Evolutionary conservation across 2,888 invertebrate genomes (phyloP).

Genomic region (Linnaemya vulpina): DNA sequence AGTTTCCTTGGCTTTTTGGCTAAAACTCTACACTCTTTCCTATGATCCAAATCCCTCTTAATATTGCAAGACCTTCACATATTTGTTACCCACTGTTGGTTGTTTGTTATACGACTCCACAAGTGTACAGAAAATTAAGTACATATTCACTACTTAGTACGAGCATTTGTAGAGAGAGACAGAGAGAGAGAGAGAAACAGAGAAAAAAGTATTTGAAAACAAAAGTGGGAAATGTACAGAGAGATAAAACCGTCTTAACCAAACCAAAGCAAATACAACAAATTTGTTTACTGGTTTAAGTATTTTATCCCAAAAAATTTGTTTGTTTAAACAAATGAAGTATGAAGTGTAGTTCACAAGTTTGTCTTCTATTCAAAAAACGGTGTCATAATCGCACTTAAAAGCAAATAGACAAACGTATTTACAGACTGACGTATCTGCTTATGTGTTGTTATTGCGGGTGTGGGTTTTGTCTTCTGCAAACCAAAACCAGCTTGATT

Average conservation of each 20-base stretch:
- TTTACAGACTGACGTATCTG: background rate
- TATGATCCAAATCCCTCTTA: background rate
- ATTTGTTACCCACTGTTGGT: conserved; percentile 21
- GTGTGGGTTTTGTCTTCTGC: conserved; percentile 40
- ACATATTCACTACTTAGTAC: too few species aligned
- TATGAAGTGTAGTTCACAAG: conserved; percentile 53
- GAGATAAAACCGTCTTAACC: conserved; percentile 41
- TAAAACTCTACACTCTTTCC: too few species aligned
- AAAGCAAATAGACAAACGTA: background rate
- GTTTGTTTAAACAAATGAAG: conserved; percentile 54
- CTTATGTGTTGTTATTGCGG: conserved; percentile 11
- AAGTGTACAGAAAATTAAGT: background rate
- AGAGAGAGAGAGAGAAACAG: background rate
- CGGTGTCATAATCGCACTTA: conserved; percentile 37
- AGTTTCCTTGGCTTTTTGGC: too few species aligned
- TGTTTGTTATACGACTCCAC: conserved; percentile 12
- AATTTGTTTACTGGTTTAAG: conserved; percentile 59
- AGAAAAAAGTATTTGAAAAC: background rate
- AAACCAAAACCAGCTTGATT: background rate
- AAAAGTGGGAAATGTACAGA: background rate
- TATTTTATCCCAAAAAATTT: conserved; percentile 52
- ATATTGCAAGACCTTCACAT: background rate
- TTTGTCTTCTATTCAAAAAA: conserved; percentile 47
- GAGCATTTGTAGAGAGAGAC: background rate
- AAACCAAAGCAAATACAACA: conserved; percentile 32